Evolutionary conservation across 2,888 invertebrate species (phyloP), one percentile per base, ranked within the genome.

Genomic region (Caenorhabditis sp.): DNA sequence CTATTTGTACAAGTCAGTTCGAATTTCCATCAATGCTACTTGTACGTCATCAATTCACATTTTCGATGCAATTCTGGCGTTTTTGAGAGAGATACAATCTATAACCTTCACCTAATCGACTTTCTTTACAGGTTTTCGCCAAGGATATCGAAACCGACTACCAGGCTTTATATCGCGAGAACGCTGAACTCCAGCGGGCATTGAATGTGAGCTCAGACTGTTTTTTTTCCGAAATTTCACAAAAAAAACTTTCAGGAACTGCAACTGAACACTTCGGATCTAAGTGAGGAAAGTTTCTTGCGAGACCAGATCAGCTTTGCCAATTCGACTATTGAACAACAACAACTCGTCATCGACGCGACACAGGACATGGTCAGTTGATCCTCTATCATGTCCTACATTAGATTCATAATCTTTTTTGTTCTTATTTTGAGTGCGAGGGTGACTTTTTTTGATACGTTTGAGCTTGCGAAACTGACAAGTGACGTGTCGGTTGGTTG

Each of bases 271-370:
- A 76, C 83, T 26, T 69, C 83, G 5, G 83, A 79, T 37, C 65
- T 83, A 13, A 74, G 74, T 50, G 87, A 86, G 35, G 87, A 88
- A 55, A 71, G 74, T 44, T 78, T 85, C 28, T 70, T 90, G 35
- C 72, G 86, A 60, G 89, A 90, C 71, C 90, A 90, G 74, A 83
- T 90, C 56, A 85, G 85, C 32, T 78, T 83, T 37, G 90, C 90
- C 13, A 85, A 88, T 67, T 83, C 86, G 13, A 88, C 87, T 18
- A 87, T 90, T 53, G 85, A 83, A 55, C 87, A 89, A 65, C 85
- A 89, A 61, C 88, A 88, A 74, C 70, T 82, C 26, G 76, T 85
- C 32, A 83, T 87, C 44, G 85, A 87, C 67, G 76, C 82, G 18
- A 83, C 85, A 67, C 80, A 85, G 67, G 87, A 87, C 58, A 83